These are phyloP conservation scores for Halichoeres trimaculatus DNA, from an alignment of 2,113 vertebrate genomes.

Conservation along the genomic window DNA sequence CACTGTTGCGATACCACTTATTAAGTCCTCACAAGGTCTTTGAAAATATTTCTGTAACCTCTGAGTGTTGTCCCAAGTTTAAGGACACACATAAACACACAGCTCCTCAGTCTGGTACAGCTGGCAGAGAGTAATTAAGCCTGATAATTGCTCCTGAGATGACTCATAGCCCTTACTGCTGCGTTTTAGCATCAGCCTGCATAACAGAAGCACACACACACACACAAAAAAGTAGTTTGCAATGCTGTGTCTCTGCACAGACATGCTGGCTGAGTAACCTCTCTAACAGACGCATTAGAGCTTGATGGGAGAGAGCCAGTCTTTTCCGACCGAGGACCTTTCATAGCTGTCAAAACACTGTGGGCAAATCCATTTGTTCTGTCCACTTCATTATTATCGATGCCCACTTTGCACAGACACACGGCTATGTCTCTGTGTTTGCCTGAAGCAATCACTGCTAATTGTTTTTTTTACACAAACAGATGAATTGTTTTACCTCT, in stretches of 20 bases:
- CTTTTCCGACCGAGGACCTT: slow-evolving; percentile 11
- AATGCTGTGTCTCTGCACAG: background rate
- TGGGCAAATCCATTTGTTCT: slow-evolving; percentile 29
- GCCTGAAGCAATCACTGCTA: slow-evolving; percentile 14
- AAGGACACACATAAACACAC: no score
- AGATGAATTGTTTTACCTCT: background rate
- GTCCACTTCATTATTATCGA: slow-evolving; percentile 13
- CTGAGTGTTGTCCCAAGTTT: no score
- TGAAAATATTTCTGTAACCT: no score
- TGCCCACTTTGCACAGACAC: background rate
- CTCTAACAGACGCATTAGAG: slow-evolving; percentile 15
- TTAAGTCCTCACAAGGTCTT: no score
- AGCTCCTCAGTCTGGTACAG: background rate
- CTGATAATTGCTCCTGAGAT: slow-evolving; percentile 35
- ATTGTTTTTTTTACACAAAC: slow-evolving; percentile 34
- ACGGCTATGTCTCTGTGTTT: slow-evolving; percentile 9
- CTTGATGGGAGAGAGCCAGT: background rate
- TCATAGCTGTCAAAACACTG: slow-evolving; percentile 14
- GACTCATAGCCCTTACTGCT: slow-evolving; percentile 26
- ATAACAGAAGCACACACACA: background rate
- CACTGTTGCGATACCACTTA: no score
- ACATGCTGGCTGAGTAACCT: background rate
- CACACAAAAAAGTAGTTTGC: background rate
- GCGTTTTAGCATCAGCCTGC: slow-evolving; percentile 21
- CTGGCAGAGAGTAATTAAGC: slow-evolving; percentile 46